Evolutionary conservation across 2,797 vertebrate species (phyloP), one percentile per base, ranked within the genome.

Genomic region (Hypotaenidia okinawae): DNA sequence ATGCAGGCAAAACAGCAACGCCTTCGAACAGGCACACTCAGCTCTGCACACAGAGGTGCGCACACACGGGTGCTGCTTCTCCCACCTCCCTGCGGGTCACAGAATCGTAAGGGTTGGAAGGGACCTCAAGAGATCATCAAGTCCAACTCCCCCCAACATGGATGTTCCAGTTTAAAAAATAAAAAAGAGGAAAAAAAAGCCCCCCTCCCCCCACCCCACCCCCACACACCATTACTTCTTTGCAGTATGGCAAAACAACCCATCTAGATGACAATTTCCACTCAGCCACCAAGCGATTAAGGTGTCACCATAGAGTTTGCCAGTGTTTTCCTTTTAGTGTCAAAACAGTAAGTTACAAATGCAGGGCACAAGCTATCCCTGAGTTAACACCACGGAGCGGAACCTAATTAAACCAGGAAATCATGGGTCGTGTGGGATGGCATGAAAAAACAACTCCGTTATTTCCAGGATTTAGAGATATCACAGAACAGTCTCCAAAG

Each of bases 361-460:
- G 12, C 67, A 61, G 41, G 61, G 37, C 23, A 59, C 23, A 24
- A 17, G 54, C 67, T 49, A 68, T 19, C 62, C 41, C 33, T 25
- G 27, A 73, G 78, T 73, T 90, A 86, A 79, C 63, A 35, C 23
- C 21, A 3, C 37, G 32, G 24, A 94, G 87, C 84, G 17, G 28
- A 84, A 51, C 45, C 15, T 82, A 51, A 90, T 82, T 91, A 90
- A 91, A 49, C 32, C 21, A 70, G 67, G 70, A 90, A 86, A 84
- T 28, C 12, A 2, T 2, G 13, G 28, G 49, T 61, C 11, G 0
- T 32, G 57, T 1, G 3, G n/a, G 54, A 58, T 54, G 72, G 72
- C n/a, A 22, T 6, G 47, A 54, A 84, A 45, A 84, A 91, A 5
- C 57, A 84, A n/a, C 23, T 37, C 75, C 84, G n/a, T 67, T 79